Evolutionary conservation across 1,140 invertebrate species (phyloP).

Genomic region (Drosophila aff.): DNA sequence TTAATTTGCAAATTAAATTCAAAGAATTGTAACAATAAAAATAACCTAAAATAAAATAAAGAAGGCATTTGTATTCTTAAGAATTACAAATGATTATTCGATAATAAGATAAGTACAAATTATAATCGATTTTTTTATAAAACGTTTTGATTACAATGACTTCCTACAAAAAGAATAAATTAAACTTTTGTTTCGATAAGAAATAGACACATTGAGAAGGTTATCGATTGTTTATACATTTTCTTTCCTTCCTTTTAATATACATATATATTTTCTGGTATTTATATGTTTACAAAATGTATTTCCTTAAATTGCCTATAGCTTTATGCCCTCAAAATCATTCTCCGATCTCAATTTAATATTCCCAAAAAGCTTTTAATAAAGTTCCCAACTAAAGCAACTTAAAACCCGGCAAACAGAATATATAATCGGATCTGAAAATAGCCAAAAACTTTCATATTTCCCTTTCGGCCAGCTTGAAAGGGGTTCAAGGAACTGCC

Average conservation of each 20-base stretch:
- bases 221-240: no score
- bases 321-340: not conserved
- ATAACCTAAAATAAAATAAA: no score
- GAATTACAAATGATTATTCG: no score
- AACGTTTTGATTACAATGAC: no score
- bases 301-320: not conserved
- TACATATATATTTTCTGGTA: no score
- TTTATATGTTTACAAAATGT: not conserved
- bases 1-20: not conserved
- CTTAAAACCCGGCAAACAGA: slow-evolving; percentile 9
- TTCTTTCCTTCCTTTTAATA: no score
- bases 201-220: no score
- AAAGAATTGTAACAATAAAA: not conserved
- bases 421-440: slow-evolving; percentile 18
- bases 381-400: slow-evolving; percentile 8
- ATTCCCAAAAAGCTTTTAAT: slow-evolving; percentile 26
- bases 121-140: no score
- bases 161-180: no score
- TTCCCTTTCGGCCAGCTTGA: not conserved
- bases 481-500: slow-evolving; percentile 4
- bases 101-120: no score
- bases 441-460: slow-evolving; percentile 4
- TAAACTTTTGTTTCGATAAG: no score
- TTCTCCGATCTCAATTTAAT: not conserved
- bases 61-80: no score